Evolutionary conservation across 2,113 vertebrate species (phyloP).

Genomic region (Caretta caretta): DNA sequence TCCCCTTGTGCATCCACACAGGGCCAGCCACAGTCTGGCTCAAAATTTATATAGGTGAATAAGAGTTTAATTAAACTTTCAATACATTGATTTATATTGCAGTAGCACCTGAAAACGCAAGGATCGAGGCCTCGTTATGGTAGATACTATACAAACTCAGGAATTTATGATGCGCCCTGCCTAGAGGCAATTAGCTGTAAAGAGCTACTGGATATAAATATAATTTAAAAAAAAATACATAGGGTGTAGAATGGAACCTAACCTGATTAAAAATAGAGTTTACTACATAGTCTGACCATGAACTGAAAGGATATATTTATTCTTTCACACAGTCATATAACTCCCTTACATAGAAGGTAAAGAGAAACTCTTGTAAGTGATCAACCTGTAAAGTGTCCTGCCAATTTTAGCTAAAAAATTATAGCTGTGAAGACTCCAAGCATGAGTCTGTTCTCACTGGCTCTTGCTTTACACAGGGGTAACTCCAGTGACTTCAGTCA

Average conservation of each 20-base stretch:
- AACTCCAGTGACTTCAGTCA: conserved; percentile 25
- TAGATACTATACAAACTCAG: neutral
- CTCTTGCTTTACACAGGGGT: conserved; percentile 1
- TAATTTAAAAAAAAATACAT: neutral
- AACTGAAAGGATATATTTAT: neutral
- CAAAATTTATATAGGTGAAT: neutral
- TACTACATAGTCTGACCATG: neutral
- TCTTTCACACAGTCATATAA: neutral
- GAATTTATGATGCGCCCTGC: neutral
- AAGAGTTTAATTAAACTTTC: conserved; percentile 8
- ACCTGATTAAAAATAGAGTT: neutral
- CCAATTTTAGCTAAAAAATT: neutral
- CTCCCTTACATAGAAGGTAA: neutral
- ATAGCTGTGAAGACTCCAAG: neutral
- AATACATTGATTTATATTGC: conserved; percentile 41
- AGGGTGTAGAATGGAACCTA: neutral
- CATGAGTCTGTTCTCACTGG: conserved; percentile 31
- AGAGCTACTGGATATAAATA: neutral
- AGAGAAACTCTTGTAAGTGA: neutral
- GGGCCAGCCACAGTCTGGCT: neutral
- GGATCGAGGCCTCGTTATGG: neutral
- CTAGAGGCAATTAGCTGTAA: neutral
- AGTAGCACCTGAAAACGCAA: neutral
- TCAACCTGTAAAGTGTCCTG: neutral
- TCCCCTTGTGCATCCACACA: neutral